Conservation (phyloP, 2,113 vertebrate species). For the Electrona antarctica region DNA sequence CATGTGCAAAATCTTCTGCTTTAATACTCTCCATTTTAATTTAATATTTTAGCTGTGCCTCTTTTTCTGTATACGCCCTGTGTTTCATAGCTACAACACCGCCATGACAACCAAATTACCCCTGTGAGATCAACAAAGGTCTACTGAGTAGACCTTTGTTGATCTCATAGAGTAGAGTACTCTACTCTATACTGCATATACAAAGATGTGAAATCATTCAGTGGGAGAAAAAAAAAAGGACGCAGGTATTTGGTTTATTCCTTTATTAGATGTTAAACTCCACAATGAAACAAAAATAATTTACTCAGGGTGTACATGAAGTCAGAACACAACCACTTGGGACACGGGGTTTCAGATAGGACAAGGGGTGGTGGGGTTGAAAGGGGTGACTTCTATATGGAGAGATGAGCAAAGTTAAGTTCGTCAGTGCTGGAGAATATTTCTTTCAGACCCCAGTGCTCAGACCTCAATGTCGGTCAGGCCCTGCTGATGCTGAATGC, state of each 20-base stretch:
- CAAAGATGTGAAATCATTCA: too few relatives aligned
- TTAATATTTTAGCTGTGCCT: too few relatives aligned
- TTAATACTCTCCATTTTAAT: too few relatives aligned
- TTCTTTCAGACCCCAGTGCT: slow-evolving; percentile 82
- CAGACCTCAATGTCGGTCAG: slow-evolving; percentile 39
- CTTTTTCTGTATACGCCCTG: too few relatives aligned
- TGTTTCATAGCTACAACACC: too few relatives aligned
- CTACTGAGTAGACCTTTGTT: too few relatives aligned
- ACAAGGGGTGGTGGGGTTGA: slow-evolving; percentile 36
- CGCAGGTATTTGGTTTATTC: slow-evolving; percentile 68
- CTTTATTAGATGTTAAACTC: slow-evolving; percentile 99
- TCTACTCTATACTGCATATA: too few relatives aligned
- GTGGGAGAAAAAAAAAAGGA: neutral
- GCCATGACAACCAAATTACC: too few relatives aligned
- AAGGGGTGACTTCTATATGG: slow-evolving; percentile 50
- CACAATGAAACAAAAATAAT: slow-evolving; percentile 98
- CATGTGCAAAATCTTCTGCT: too few relatives aligned
- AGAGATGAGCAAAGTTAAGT: slow-evolving; percentile 46
- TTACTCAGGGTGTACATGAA: slow-evolving; percentile 95
- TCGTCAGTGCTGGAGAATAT: slow-evolving; percentile 82
- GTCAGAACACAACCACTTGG: slow-evolving; percentile 92
- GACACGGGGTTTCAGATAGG: slow-evolving; percentile 53
- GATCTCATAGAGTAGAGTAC: too few relatives aligned
- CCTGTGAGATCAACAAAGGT: too few relatives aligned
- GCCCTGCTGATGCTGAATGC: slow-evolving; percentile 33